Base-by-base conservation (phyloP, 1,140 invertebrate species). In the Neodiprion virginianus region DNA sequence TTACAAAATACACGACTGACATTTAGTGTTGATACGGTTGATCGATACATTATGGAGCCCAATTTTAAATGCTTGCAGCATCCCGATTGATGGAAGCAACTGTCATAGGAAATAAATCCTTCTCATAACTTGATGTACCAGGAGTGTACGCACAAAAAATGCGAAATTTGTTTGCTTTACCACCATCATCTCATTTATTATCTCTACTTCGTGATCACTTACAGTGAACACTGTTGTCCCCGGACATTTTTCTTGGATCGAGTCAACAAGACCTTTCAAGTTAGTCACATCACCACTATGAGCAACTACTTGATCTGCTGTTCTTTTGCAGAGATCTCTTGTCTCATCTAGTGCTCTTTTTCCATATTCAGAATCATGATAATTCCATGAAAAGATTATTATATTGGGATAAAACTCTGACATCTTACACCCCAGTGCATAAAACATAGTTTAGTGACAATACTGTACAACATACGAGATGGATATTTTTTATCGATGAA, bases 331-430 rank as follows among this genome's bases (percentile, higher is more conserved):
- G 21, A 66, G 28, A 5, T 23, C 68, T 21, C 68, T 28, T 12
- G 87, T 76, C 48, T 86, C 86, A 83, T 89, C 83, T 7, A 86
- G 83, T 8, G 84, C 84, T 47, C 86, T 86, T 79, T 89, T 90
- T 8, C 87, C 88, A 79, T 89, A 88, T 1, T 87, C 86, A 7
- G 84, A 81, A 79, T 89, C 86, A 61, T 78, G 79, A 77, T 85
- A 90, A 74, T 89, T 89, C 88, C 87, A 90, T 2, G 83, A 81
- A 61, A 75, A 82, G 68, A 79, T 69, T 75, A 71, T 70, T 21
- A 82, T 75, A 74, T 75, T 75, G 17, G 77, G 78, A 77, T 74
- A 78, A 12, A 74, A 69, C 28, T 81, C 71, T 50, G 72, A 70
- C 50, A 83, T 74, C 4, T 23, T 69, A 69, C 74, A 40, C n/a